Conservation (phyloP, 2,113 vertebrate genomes). For the Tupaia chinensis region DNA sequence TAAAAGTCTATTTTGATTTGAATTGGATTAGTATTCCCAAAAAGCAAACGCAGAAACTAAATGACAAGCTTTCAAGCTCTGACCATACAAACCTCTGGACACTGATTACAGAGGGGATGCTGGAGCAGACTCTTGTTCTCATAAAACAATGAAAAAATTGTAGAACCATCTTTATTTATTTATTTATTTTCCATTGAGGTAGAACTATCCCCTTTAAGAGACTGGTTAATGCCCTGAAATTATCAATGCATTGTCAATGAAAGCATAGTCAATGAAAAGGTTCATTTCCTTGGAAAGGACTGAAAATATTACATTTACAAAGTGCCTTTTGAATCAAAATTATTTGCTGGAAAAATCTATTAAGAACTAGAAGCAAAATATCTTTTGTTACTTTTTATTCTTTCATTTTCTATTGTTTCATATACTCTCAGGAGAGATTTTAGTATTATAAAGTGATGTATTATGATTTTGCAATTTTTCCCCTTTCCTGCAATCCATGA, state of each 20-base stretch:
- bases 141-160: neutral
- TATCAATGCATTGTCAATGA: neutral
- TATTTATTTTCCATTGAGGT: too few relatives aligned
- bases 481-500: neutral
- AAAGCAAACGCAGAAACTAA: neutral
- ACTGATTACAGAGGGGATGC: neutral
- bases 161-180: neutral
- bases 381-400: neutral
- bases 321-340: neutral
- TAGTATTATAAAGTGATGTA: neutral
- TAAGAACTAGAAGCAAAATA: neutral
- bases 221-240: neutral
- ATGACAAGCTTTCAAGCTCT: neutral
- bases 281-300: neutral
- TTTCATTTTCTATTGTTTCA: neutral
- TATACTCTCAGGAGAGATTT: neutral
- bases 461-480: neutral
- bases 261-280: neutral
- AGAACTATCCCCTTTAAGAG: neutral
- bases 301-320: neutral
- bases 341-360: neutral
- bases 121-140: neutral
- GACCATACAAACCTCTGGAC: neutral
- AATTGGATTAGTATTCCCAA: neutral
- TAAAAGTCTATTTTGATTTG: neutral